Conservation (phyloP, 2,797 vertebrate species). For the Phataginus tricuspis region DNA sequence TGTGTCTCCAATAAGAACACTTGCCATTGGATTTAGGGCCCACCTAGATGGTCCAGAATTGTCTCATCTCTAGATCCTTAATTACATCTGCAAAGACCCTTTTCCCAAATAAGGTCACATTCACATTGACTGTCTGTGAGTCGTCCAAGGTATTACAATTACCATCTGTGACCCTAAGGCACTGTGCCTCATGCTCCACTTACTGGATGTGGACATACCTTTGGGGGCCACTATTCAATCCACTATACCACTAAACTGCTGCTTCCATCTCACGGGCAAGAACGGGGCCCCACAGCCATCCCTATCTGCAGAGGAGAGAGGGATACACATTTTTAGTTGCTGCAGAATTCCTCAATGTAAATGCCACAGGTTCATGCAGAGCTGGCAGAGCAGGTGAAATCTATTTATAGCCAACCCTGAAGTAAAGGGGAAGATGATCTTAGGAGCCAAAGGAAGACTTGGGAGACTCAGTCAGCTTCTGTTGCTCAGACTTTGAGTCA, state of each 20-base stretch:
- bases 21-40: background rate
- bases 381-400: background rate
- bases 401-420: background rate
- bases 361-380: background rate
- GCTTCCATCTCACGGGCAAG: background rate
- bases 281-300: background rate
- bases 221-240: background rate
- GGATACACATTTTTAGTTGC: background rate
- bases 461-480: background rate
- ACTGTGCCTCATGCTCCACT: background rate
- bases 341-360: background rate
- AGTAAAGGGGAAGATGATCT: background rate
- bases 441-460: background rate
- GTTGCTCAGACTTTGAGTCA: background rate
- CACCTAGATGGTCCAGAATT: background rate
- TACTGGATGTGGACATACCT: background rate
- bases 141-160: background rate
- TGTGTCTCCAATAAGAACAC: background rate
- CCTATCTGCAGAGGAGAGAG: background rate
- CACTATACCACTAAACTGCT: background rate
- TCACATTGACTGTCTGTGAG: background rate
- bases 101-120: background rate
- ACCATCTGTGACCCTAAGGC: background rate
- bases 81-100: background rate
- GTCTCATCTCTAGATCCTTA: background rate